Percentiles rank a stretch among this genome's conserved stretches.
Conservation (phyloP, 2,888 invertebrate species). For the Oligia strigilis region DNA sequence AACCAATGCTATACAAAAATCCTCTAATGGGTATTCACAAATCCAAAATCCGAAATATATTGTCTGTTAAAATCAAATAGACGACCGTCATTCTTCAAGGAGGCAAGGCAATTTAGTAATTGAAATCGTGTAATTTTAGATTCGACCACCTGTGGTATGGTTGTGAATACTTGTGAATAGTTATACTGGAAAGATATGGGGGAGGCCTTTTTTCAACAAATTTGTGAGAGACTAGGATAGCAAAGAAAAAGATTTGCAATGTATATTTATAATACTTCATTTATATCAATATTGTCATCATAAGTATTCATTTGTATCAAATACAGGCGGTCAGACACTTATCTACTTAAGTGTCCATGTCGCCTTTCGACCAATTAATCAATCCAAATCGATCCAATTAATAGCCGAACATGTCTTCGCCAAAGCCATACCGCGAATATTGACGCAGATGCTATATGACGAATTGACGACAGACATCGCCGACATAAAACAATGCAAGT, state of each 20-base stretch:
- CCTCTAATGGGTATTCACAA: not conserved
- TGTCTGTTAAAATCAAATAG: not conserved
- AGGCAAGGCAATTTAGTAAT: no score
- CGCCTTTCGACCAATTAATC: not conserved
- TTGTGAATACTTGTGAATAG: no score
- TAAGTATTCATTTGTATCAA: not conserved
- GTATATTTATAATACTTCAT: not conserved
- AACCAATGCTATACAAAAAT: not conserved
- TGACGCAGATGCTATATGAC: not conserved
- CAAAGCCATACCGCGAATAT: not conserved
- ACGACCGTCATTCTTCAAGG: not conserved
- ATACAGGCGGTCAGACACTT: not conserved
- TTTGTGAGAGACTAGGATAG: not conserved
- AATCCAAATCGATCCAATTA: no score
- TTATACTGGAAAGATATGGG: no score
- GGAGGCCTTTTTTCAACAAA: not conserved
- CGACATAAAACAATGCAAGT: not conserved
- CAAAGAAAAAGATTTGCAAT: not conserved
- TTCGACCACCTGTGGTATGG: no score
- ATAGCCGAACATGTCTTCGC: not conserved
- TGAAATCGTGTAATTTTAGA: no score
- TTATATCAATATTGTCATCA: not conserved
- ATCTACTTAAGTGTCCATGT: not conserved
- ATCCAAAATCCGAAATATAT: not conserved
- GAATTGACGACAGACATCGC: not conserved